A percentile compares a stretch with the other conserved stretches of the same genome.
Evolutionary conservation across 2,113 vertebrate genomes (phyloP).

Genomic region (Anas platyrhynchos): DNA sequence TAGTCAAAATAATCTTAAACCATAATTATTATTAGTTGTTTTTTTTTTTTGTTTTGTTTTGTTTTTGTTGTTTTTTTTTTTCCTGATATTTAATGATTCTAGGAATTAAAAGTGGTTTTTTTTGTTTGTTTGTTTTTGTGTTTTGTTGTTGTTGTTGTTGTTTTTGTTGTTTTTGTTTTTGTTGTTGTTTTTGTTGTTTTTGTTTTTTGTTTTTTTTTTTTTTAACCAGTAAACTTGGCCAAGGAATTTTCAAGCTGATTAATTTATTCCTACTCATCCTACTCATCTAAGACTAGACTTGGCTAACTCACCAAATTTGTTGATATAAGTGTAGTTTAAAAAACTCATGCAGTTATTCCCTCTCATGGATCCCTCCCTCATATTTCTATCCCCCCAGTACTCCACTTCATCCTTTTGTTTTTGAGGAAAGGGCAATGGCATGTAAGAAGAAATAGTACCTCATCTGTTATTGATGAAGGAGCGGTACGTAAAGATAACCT

Average conservation of each 20-base stretch:
- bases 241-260: neutral
- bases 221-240: neutral
- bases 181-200: neutral
- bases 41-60: neutral
- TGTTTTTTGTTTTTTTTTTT: neutral
- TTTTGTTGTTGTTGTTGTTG: neutral
- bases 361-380: neutral
- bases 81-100: neutral
- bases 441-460: conserved; percentile 64
- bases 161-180: neutral
- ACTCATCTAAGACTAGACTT: neutral
- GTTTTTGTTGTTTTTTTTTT: neutral
- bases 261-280: neutral
- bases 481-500: conserved; percentile 54
- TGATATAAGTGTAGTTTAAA: neutral
- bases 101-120: neutral
- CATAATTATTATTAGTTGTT: neutral
- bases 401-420: conserved; percentile 42
- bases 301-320: neutral
- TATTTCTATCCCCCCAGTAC: neutral
- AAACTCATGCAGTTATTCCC: conserved; percentile 15
- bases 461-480: conserved; percentile 72
- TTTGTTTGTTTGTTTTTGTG: neutral
- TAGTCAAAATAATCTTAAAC: neutral
- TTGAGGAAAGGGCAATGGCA: conserved; percentile 53